Conservation (phyloP, 2,797 vertebrate species). For the Onychomys leucogaster region DNA sequence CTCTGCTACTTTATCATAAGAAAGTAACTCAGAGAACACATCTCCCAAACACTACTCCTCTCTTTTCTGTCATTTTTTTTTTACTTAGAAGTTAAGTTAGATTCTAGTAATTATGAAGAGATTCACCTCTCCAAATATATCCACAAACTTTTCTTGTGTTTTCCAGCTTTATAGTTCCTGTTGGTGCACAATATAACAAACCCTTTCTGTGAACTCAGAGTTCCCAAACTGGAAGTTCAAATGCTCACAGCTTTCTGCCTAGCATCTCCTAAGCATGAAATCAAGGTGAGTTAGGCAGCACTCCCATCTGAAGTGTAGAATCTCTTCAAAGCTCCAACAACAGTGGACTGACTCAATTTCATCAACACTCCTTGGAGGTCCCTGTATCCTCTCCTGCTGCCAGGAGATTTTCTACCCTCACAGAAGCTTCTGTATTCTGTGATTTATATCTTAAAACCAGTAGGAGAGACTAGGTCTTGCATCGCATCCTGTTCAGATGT, state of each 20-base stretch:
- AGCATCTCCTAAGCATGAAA: not conserved
- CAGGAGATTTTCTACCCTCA: not conserved
- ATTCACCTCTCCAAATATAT: not conserved
- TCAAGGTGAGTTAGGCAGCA: not conserved
- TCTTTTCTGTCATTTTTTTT: not conserved
- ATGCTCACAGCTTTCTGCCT: not conserved
- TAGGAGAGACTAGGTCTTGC: not conserved
- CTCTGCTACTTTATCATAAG: not conserved
- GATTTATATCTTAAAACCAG: not conserved
- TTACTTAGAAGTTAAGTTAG: not conserved
- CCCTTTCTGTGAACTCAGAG: not conserved
- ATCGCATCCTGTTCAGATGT: not conserved
- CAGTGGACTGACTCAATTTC: not conserved
- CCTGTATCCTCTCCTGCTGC: not conserved
- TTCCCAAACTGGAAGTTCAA: not conserved
- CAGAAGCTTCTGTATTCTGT: not conserved
- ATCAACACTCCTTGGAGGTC: not conserved
- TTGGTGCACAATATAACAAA: not conserved
- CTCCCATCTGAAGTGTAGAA: not conserved
- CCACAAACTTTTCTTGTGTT: not conserved
- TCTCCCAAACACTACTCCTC: not conserved
- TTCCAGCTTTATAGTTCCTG: not conserved
- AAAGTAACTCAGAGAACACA: not conserved
- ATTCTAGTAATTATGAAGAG: not conserved
- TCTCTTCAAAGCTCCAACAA: rapidly evolving